Evolutionary conservation across 2,888 invertebrate genomes (phyloP).

Genomic region (Drosophila mercatorum): DNA sequence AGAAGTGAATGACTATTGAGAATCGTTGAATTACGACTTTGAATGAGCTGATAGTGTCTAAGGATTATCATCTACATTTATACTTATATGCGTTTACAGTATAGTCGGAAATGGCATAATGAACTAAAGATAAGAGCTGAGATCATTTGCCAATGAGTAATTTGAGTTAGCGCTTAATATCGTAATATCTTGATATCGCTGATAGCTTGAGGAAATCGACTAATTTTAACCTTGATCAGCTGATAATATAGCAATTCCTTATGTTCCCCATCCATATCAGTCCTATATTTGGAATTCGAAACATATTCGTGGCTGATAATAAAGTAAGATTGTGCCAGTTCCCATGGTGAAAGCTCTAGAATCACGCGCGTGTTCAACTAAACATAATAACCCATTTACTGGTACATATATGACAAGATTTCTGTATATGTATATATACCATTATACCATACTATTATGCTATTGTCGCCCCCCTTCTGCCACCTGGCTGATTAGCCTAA

Average conservation of each 20-base stretch:
- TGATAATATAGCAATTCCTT: constrained; percentile 12
- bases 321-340: constrained; percentile 21
- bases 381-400: constrained; percentile 5
- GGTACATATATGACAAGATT: background rate
- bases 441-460: background rate
- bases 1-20: constrained; percentile 2
- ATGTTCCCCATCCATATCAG: constrained; percentile 21
- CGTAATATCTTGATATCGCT: background rate
- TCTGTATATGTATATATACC: background rate
- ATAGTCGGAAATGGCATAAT: constrained; percentile 4
- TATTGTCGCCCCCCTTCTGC: constrained; percentile 36
- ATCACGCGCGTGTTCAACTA: constrained; percentile 13
- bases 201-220: background rate
- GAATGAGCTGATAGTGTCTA: constrained; percentile 11
- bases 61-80: constrained; percentile 16
- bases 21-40: constrained; percentile 34
- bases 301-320: constrained; percentile 28
- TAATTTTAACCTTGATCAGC: constrained; percentile 9
- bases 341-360: constrained; percentile 14
- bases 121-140: constrained; percentile 11
- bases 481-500: constrained; percentile 14
- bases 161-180: background rate
- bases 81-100: constrained; percentile 4
- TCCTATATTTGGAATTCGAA: background rate
- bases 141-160: constrained; percentile 23